Evolutionary conservation across 2,797 vertebrate species (phyloP).

Genomic region (Gambusia yucatana): DNA sequence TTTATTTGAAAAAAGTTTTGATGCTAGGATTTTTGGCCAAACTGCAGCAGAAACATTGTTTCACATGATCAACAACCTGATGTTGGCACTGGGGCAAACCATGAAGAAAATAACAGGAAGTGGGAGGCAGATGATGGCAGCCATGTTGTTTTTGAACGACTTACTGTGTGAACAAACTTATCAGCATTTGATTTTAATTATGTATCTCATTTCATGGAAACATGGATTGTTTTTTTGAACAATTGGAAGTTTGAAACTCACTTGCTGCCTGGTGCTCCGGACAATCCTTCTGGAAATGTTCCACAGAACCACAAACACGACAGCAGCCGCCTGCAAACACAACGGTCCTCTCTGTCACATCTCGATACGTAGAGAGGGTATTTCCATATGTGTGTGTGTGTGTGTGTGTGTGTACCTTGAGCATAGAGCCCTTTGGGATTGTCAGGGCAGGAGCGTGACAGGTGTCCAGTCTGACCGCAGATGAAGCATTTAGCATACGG

Average conservation of each 20-base stretch:
- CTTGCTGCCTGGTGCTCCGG: conserved; percentile 87
- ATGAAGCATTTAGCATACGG: conserved; percentile 97
- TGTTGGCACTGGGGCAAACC: no score
- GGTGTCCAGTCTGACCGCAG: conserved; percentile 91
- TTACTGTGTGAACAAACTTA: no score
- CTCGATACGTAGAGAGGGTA: not conserved
- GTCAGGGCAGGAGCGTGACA: conserved; percentile 91
- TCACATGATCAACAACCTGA: no score
- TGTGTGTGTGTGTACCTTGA: conserved; percentile 77
- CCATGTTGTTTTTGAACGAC: no score
- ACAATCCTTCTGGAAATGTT: conserved; percentile 94
- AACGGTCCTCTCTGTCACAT: not conserved
- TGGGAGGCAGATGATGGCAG: no score
- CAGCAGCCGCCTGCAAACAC: conserved; percentile 87
- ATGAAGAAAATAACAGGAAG: no score
- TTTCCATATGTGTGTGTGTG: not conserved
- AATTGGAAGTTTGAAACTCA: conserved; percentile 57
- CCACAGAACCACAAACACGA: conserved; percentile 93
- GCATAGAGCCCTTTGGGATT: conserved; percentile 96
- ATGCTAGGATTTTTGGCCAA: no score
- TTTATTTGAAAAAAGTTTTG: no score
- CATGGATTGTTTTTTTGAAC: not conserved
- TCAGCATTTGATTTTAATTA: no score
- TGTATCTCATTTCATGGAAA: no score
- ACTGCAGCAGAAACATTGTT: no score